Evolutionary conservation across 2,797 vertebrate species (phyloP).

Genomic region (Odontamblyopus lacepedii): DNA sequence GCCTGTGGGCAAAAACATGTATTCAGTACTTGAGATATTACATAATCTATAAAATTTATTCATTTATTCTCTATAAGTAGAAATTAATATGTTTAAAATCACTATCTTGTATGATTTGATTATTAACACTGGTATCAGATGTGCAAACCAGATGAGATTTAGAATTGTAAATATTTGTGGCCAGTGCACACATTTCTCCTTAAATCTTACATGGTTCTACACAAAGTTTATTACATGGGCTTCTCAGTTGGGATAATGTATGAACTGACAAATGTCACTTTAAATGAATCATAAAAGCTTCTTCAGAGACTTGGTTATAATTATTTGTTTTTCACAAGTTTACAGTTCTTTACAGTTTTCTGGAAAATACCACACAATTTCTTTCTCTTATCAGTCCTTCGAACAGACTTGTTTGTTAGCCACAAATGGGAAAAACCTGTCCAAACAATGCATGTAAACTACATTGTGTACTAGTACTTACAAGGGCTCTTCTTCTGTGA

Average conservation of each 20-base stretch:
- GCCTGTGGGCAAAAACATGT: constrained; percentile 34
- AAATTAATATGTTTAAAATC: neutral
- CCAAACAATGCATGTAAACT: constrained; percentile 26
- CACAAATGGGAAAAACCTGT: constrained; percentile 16
- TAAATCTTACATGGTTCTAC: neutral
- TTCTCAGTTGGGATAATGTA: neutral
- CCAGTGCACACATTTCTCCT: neutral
- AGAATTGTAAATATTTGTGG: neutral
- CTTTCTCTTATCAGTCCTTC: no score
- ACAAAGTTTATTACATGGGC: neutral
- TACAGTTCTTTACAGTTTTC: no score
- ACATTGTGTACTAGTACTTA: constrained; percentile 48
- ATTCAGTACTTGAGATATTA: neutral
- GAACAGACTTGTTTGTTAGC: neutral
- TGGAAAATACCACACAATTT: no score
- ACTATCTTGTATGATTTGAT: neutral
- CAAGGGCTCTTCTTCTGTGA: constrained; percentile 29
- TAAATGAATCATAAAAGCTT: neutral
- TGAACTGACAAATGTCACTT: neutral
- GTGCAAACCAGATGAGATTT: neutral
- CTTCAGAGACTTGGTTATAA: neutral
- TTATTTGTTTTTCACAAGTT: no score
- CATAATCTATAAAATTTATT: neutral
- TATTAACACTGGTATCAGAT: neutral
- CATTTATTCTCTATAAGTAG: neutral